Percentiles rank a stretch among this genome's conserved stretches.
phyloP scores from a whole-genome alignment of 2,797 vertebrate genomes.

The Aphelocoma californica region DNA sequence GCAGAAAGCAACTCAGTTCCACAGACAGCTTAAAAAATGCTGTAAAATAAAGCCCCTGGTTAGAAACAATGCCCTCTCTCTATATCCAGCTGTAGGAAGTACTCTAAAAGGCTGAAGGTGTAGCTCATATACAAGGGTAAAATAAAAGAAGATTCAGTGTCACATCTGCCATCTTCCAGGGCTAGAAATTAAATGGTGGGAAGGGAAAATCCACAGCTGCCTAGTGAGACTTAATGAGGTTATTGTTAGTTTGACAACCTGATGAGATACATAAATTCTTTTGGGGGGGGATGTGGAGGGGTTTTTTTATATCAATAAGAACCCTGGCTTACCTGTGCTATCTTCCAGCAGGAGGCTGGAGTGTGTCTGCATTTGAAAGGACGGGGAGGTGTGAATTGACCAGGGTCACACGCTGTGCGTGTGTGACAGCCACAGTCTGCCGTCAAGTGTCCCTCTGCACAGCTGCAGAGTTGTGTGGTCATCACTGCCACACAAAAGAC shows the following conservation, averaged over 20 bases:
- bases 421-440: not conserved
- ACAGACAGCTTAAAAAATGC: not conserved
- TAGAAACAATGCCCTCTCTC: not conserved
- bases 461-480: not conserved
- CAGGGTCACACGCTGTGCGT: fast-evolving
- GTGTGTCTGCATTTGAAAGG: not conserved
- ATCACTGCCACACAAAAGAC: not conserved
- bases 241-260: not conserved
- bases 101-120: not conserved
- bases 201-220: not conserved
- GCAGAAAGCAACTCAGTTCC: not conserved
- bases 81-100: not conserved
- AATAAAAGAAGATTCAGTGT: not conserved
- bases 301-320: not conserved
- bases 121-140: not conserved
- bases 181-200: not conserved
- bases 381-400: not conserved
- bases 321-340: not conserved
- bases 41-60: not conserved
- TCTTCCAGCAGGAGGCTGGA: not conserved
- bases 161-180: not conserved
- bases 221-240: not conserved
- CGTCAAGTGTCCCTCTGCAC: not conserved
- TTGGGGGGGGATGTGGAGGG: fast-evolving
- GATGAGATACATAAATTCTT: not conserved